These are phyloP conservation scores for Agrochola circellaris DNA, from an alignment of 2,888 invertebrate genomes.

Conservation along the genomic window DNA sequence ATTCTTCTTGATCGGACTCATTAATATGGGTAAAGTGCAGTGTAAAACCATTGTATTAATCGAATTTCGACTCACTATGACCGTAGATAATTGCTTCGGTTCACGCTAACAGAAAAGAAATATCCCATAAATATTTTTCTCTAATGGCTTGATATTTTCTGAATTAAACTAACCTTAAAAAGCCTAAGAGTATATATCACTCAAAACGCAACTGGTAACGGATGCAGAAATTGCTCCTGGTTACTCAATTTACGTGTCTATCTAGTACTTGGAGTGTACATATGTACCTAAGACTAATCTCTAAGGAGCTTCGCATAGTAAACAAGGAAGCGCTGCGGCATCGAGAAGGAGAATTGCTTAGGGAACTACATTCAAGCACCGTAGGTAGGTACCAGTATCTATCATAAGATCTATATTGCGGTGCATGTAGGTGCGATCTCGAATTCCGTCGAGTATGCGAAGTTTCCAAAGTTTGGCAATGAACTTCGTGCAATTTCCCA, in stretches of 20 bases:
- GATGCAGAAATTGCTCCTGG: not conserved
- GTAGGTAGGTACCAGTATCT: conserved; percentile 7
- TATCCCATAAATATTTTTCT: not conserved
- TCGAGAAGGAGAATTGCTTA: conserved; percentile 37
- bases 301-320: conserved; percentile 44
- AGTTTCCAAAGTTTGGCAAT: conserved; percentile 51
- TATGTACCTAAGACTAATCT: conserved; percentile 41
- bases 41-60: not conserved
- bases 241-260: conserved; percentile 11
- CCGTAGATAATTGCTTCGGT: too few species aligned
- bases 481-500: conserved; percentile 51
- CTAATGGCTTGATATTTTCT: not conserved
- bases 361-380: conserved; percentile 34
- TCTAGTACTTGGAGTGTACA: not conserved
- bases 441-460: conserved; percentile 22
- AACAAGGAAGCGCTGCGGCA: conserved; percentile 37
- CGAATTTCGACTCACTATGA: not conserved
- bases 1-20: not conserved
- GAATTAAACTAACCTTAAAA: not conserved
- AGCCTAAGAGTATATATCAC: not conserved
- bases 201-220: not conserved
- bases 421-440: conserved; percentile 38
- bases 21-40: not conserved
- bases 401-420: conserved; percentile 25
- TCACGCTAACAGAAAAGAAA: not conserved